These are phyloP conservation scores for Phrynocephalus versicolor DNA, from an alignment of 2,113 vertebrate genomes.

Conservation along the genomic window DNA sequence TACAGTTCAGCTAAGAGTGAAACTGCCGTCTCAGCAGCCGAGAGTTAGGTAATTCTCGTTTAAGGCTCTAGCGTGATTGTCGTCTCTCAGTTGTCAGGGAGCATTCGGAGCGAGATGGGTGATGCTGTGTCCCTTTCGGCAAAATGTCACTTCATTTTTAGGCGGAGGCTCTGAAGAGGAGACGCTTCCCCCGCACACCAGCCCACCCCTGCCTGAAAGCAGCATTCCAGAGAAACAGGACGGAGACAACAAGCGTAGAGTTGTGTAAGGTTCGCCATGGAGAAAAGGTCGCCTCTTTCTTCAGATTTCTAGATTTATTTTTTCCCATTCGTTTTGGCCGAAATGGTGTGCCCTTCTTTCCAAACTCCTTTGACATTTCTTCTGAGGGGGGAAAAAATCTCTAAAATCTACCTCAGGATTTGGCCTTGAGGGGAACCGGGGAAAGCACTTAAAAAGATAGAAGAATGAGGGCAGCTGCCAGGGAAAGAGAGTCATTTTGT, in stretches of 20 bases:
- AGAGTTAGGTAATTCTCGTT: constrained; percentile 21
- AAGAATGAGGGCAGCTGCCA: background rate
- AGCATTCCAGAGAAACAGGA: background rate
- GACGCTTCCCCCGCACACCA: background rate
- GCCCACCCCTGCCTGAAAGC: background rate
- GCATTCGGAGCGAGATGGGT: background rate
- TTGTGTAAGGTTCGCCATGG: background rate
- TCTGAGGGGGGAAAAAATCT: background rate
- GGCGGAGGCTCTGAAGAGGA: background rate
- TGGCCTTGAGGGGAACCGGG: background rate
- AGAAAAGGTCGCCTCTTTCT: background rate
- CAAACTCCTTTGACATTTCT: no score
- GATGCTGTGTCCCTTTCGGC: background rate
- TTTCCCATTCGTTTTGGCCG: background rate
- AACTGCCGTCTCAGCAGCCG: constrained; percentile 14
- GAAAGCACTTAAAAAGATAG: background rate
- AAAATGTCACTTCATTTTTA: constrained; percentile 14
- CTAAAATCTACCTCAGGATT: background rate
- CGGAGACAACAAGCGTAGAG: background rate
- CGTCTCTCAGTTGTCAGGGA: background rate
- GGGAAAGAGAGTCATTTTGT: background rate
- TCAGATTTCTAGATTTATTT: background rate
- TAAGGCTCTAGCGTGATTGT: background rate
- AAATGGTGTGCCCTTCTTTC: background rate
- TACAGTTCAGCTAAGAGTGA: constrained; percentile 12